These are phyloP conservation scores for Xiphophorus maculatus DNA, from an alignment of 2,113 vertebrate genomes.

Conservation along the genomic window DNA sequence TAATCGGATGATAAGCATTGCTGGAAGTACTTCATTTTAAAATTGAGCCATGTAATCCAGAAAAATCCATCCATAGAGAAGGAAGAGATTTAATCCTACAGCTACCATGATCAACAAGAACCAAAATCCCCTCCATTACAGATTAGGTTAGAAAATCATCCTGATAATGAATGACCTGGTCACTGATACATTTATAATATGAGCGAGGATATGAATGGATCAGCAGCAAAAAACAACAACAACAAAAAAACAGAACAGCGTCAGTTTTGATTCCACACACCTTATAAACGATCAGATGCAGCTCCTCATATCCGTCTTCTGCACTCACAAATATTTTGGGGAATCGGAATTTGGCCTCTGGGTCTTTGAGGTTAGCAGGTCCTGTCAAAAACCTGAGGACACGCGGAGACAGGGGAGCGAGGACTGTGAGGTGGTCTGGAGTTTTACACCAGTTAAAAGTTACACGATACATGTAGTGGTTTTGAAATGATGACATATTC, in stretches of 20 bases:
- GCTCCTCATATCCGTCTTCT: slow-evolving; percentile 89
- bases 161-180: slow-evolving; percentile 22
- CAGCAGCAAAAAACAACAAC: background rate
- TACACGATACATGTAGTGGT: background rate
- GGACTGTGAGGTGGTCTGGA: background rate
- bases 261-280: slow-evolving; percentile 68
- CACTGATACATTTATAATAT: background rate
- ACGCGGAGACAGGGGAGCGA: background rate
- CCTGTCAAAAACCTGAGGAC: slow-evolving; percentile 92
- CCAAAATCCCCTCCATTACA: slow-evolving; percentile 37
- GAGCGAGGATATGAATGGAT: background rate
- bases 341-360: slow-evolving; percentile 94
- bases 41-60: slow-evolving; percentile 56
- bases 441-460: background rate
- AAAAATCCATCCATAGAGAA: slow-evolving; percentile 41
- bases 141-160: slow-evolving; percentile 49
- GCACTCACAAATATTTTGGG: slow-evolving; percentile 96
- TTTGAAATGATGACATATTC: background rate
- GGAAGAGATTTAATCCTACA: slow-evolving; percentile 32
- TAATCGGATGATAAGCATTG: slow-evolving; percentile 33
- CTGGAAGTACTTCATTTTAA: slow-evolving; percentile 45
- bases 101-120: slow-evolving; percentile 23
- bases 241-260: background rate
- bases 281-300: slow-evolving; percentile 98
- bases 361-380: slow-evolving; percentile 93